Percentiles rank a stretch among this genome's conserved stretches.
These are phyloP conservation scores for Asbolus verrucosus DNA, from an alignment of 1,140 invertebrate genomes.

Conservation along the genomic window DNA sequence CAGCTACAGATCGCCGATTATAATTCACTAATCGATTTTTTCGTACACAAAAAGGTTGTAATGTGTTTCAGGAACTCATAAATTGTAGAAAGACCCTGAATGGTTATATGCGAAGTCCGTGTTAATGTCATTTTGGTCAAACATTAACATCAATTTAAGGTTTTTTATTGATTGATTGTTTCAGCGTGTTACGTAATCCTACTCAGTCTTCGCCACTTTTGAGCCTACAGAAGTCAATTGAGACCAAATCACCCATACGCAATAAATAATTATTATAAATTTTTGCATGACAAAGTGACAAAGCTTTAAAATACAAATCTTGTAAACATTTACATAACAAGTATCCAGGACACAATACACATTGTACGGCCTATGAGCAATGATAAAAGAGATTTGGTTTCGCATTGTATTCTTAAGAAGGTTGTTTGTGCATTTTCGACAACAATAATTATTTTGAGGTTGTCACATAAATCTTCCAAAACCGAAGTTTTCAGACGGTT, in stretches of 20 bases:
- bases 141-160: constrained; percentile 4
- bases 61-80: constrained; percentile 23
- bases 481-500: constrained; percentile 5
- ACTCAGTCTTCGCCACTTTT: too few species aligned
- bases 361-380: neutral
- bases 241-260: too few species aligned
- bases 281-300: constrained; percentile 20
- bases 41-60: too few species aligned
- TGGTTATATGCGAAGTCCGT: neutral
- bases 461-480: constrained; percentile 22
- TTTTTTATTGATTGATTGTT: neutral
- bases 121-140: neutral
- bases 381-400: constrained; percentile 6
- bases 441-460: constrained; percentile 26
- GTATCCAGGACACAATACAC: constrained; percentile 20
- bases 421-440: constrained; percentile 7
- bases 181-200: neutral
- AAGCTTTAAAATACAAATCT: constrained; percentile 28
- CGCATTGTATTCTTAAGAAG: constrained; percentile 10
- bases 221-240: too few species aligned
- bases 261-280: constrained; percentile 12
- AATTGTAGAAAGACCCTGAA: constrained; percentile 14
- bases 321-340: constrained; percentile 39
- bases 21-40: neutral
- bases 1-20: neutral